phyloP scores from a whole-genome alignment of 2,888 invertebrate species.

The Euzophera pinguis region DNA sequence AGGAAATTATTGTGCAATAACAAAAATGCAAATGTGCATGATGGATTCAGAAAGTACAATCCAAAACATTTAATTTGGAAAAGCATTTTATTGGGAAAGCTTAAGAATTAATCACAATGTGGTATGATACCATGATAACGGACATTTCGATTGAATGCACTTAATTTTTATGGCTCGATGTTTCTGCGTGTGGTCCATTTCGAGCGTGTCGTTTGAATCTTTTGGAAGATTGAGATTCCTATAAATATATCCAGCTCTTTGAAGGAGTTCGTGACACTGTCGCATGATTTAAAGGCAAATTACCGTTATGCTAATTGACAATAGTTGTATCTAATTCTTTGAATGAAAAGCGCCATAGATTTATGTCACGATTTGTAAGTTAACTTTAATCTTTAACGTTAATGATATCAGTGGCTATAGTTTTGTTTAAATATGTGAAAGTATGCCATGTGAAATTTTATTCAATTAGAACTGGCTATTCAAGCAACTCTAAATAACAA shows the following conservation, averaged over 20 bases:
- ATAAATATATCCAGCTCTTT: constrained; percentile 21
- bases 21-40: neutral
- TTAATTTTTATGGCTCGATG: neutral
- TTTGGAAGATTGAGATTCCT: constrained; percentile 10
- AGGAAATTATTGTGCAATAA: neutral
- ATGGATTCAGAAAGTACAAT: neutral
- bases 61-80: neutral
- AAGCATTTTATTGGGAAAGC: constrained; percentile 3
- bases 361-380: neutral
- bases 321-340: constrained; percentile 19
- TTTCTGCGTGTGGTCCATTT: neutral
- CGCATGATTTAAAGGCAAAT: constrained; percentile 40
- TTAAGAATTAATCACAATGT: neutral
- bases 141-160: neutral
- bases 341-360: neutral
- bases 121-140: neutral
- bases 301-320: constrained; percentile 35
- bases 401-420: neutral
- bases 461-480: neutral
- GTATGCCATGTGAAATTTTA: constrained; percentile 6
- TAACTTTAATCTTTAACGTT: neutral
- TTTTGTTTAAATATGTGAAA: neutral
- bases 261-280: constrained; percentile 29
- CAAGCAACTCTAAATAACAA: neutral
- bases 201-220: neutral